phyloP scores from a whole-genome alignment of 2,797 vertebrate genomes.

The Valencia hispanica region DNA sequence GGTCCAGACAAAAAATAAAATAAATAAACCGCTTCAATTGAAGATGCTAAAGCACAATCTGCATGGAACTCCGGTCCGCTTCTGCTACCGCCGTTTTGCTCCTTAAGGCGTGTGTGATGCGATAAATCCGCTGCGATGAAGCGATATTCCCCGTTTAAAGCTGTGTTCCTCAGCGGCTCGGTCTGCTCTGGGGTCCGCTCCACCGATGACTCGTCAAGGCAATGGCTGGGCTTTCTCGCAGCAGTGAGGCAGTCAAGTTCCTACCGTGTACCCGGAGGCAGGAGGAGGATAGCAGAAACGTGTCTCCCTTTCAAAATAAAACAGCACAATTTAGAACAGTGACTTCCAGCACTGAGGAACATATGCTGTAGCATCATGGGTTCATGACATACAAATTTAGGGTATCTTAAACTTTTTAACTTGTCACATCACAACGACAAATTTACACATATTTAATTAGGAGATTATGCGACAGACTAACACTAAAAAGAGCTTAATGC shows the following conservation, averaged over 20 bases:
- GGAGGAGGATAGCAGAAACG: constrained; percentile 3
- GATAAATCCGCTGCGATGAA: constrained; percentile 39
- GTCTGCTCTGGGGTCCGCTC: constrained; percentile 53
- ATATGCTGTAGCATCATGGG: too few species aligned
- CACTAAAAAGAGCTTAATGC: too few species aligned
- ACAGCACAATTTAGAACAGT: neutral
- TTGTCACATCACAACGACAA: neutral
- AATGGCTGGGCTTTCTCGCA: constrained; percentile 42
- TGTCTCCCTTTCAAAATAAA: constrained; percentile 55
- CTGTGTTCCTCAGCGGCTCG: constrained; percentile 45
- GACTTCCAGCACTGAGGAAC: too few species aligned
- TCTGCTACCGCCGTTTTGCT: constrained; percentile 11
- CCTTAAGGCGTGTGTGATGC: constrained; percentile 7
- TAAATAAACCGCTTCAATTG: constrained; percentile 22
- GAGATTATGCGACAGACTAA: too few species aligned
- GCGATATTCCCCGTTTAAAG: constrained; percentile 33
- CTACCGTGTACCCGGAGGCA: neutral
- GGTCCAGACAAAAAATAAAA: constrained; percentile 26
- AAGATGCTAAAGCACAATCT: constrained; percentile 32
- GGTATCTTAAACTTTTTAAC: neutral
- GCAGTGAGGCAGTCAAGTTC: constrained; percentile 31
- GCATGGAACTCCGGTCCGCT: constrained; percentile 16
- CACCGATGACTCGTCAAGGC: constrained; percentile 73
- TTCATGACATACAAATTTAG: too few species aligned
- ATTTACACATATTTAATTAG: neutral